These are phyloP conservation scores for Dufourea novaeangliae DNA, from an alignment of 1,140 invertebrate genomes.

Conservation along the genomic window DNA sequence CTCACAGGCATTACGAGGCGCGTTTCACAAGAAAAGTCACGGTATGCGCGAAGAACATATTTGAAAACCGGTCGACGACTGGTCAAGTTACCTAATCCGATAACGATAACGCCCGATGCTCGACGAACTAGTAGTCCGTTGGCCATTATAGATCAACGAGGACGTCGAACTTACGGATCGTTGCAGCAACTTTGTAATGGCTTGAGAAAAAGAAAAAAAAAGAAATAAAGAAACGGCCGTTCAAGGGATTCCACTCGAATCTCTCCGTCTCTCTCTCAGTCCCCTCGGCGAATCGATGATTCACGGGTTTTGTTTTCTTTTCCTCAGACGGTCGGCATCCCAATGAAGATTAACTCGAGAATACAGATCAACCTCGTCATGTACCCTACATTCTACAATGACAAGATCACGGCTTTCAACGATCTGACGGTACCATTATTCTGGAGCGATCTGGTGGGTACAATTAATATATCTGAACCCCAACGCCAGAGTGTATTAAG, in stretches of 20 bases:
- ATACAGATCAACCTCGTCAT: slow-evolving; percentile 87
- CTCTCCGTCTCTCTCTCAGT: neutral
- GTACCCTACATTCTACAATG: slow-evolving; percentile 82
- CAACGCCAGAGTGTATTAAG: too few species aligned
- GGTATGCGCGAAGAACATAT: slow-evolving; percentile 28
- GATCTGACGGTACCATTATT: slow-evolving; percentile 85
- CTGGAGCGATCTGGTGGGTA: slow-evolving; percentile 85
- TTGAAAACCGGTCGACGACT: slow-evolving; percentile 25
- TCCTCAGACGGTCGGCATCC: slow-evolving; percentile 83
- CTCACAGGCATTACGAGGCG: neutral
- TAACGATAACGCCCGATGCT: slow-evolving; percentile 13
- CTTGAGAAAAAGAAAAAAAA: too few species aligned
- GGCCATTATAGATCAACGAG: neutral
- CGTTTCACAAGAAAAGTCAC: neutral
- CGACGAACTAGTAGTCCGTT: neutral
- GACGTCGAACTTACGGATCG: too few species aligned
- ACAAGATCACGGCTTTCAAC: slow-evolving; percentile 82
- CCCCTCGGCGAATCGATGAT: neutral
- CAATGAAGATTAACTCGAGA: slow-evolving; percentile 83
- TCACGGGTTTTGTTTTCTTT: slow-evolving; percentile 1
- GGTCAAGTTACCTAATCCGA: slow-evolving; percentile 17
- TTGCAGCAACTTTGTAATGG: neutral
- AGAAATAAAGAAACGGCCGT: too few species aligned
- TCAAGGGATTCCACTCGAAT: neutral
- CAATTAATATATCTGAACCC: neutral